Evolutionary conservation across 1,140 invertebrate genomes (phyloP).

Genomic region (Anadara kagoshimensis): DNA sequence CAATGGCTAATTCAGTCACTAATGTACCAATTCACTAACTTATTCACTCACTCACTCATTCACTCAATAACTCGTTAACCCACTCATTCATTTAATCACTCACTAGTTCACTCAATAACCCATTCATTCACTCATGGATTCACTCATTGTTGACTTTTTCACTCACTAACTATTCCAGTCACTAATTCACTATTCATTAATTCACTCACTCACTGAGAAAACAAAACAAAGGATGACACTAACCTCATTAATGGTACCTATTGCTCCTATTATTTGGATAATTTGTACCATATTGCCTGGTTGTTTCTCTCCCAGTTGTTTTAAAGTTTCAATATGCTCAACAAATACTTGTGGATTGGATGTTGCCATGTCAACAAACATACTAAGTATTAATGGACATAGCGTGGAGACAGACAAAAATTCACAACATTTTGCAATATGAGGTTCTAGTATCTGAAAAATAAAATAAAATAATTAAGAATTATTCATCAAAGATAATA

Average conservation of each 20-base stretch:
- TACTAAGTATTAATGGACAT: conserved; percentile 81
- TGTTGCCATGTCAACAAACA: conserved; percentile 85
- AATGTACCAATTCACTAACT: too few species aligned
- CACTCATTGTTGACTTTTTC: neutral
- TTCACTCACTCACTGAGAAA: neutral
- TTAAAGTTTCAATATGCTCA: conserved; percentile 82
- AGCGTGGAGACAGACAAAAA: conserved; percentile 79
- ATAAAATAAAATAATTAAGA: neutral
- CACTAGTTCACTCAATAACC: too few species aligned
- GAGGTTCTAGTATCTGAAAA: conserved; percentile 79
- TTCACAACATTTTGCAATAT: conserved; percentile 85
- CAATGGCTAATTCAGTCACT: neutral
- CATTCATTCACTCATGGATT: too few species aligned
- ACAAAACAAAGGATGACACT: conserved; percentile 10
- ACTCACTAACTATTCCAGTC: neutral
- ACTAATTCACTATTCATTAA: too few species aligned
- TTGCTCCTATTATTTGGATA: conserved; percentile 70
- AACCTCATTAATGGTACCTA: conserved; percentile 71
- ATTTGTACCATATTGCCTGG: conserved; percentile 78
- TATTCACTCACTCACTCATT: neutral
- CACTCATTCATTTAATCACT: too few species aligned
- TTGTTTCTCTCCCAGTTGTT: conserved; percentile 81
- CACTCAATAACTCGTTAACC: too few species aligned
- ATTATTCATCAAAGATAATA: neutral
- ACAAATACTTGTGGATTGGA: conserved; percentile 80